Base-by-base conservation (phyloP, 2,797 vertebrate species). In the Acanthurus lineatus region DNA sequence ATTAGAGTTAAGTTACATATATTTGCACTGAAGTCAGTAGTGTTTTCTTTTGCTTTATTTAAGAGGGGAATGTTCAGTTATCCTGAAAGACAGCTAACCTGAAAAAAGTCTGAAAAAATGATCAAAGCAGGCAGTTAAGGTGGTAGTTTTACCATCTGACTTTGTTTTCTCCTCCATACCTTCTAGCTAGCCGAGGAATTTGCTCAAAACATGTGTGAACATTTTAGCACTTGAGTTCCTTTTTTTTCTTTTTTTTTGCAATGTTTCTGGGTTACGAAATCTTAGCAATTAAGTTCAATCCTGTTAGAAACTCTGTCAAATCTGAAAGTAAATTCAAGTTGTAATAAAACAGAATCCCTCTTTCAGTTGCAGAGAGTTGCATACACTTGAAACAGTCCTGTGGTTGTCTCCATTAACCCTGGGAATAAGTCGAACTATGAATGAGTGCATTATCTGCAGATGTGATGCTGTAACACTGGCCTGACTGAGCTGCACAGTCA, bases 401-500 rank as follows among this genome's bases (percentile, higher is more conserved):
- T 17, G 3, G 15, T 17, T 42, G 52, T 22, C 19, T 4, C 22
- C 35, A 25, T 40, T 40, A 40, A 28, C 2, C 28, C 28, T 28
- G 28, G 28, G 47, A 7, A 25, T 54, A 19, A 42, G 4, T 67
- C 49, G 10, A 19, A 54, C 17, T 38, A 6, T 38, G 62, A 28
- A n/a, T 40, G 44, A 17, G 17, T 44, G 59, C 9, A 45, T 44
- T 44, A 44, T 67, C 20, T 40, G 52, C 54, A 40, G 12, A 28
- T 40, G 61, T 47, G 42, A 5, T 19, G 2, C 22, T 62, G 51
- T 22, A 16, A 53, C 9, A 25, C 44, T 28, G 20, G 16, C 69
- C 52, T 19, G 69, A 49, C 12, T 19, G 64, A 62, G 22, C 54
- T 19, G 38, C 22, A 49, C 44, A 61, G 49, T 52, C 45, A 69